A percentile compares a stretch with the other conserved stretches of the same genome.
phyloP scores from a whole-genome alignment of 2,888 invertebrate species.

The Tachystola acroxantha region DNA sequence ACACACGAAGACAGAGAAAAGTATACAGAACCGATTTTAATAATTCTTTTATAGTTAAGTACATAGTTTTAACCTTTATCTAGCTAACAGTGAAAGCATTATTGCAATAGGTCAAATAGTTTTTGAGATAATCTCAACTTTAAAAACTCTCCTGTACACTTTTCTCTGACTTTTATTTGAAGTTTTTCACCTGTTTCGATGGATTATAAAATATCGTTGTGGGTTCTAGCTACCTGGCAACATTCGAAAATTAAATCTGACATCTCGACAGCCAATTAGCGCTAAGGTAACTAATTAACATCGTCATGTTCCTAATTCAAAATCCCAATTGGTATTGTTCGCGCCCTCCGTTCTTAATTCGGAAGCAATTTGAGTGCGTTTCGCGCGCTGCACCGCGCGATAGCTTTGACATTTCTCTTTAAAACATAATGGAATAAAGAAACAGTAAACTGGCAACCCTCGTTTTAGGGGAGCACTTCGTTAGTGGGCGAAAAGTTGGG shows the following conservation, averaged over 20 bases:
- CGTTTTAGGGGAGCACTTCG: conserved; percentile 58
- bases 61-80: too few relatives aligned
- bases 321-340: conserved; percentile 33
- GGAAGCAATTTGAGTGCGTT: conserved; percentile 15
- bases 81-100: too few relatives aligned
- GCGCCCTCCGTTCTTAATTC: conserved; percentile 31
- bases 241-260: conserved; percentile 11
- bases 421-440: conserved; percentile 76
- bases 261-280: conserved; percentile 32
- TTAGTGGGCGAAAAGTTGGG: conserved; percentile 36
- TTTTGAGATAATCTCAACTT: too few relatives aligned
- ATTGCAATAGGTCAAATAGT: too few relatives aligned
- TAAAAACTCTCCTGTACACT: too few relatives aligned
- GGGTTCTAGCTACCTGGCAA: too few relatives aligned
- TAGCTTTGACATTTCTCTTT: conserved; percentile 73
- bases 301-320: conserved; percentile 37
- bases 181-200: too few relatives aligned
- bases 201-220: too few relatives aligned
- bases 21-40: too few relatives aligned
- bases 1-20: too few relatives aligned
- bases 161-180: too few relatives aligned
- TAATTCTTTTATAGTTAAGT: too few relatives aligned
- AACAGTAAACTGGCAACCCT: conserved; percentile 70
- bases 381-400: conserved; percentile 36
- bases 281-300: conserved; percentile 29